Evolutionary conservation across 2,888 invertebrate species (phyloP).

Genomic region (Eretmocerus hayati): DNA sequence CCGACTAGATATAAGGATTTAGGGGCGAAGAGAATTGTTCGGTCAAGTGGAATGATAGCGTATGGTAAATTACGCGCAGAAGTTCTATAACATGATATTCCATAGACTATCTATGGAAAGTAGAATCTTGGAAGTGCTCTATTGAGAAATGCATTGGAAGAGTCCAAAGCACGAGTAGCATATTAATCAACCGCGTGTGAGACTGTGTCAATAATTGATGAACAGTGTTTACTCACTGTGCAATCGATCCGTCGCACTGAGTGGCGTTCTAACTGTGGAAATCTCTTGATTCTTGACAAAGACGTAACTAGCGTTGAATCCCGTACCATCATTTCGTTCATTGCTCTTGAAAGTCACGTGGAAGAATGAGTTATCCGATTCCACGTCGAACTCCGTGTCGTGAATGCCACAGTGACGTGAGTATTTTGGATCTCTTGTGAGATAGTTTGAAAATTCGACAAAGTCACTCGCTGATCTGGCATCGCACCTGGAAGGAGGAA

Average conservation of each 20-base stretch:
- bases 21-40: too few relatives aligned
- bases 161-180: too few relatives aligned
- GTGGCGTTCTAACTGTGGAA: slow-evolving; percentile 47
- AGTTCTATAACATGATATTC: too few relatives aligned
- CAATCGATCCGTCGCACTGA: slow-evolving; percentile 30
- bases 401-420: slow-evolving; percentile 82
- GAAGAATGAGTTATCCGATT: slow-evolving; percentile 88
- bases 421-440: slow-evolving; percentile 83
- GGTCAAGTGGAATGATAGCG: too few relatives aligned
- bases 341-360: slow-evolving; percentile 92
- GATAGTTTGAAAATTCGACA: slow-evolving; percentile 92
- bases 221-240: too few relatives aligned
- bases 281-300: slow-evolving; percentile 68
- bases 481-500: slow-evolving; percentile 84
- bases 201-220: too few relatives aligned
- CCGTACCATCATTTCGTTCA: slow-evolving; percentile 86
- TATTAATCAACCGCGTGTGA: too few relatives aligned
- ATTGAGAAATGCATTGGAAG: too few relatives aligned
- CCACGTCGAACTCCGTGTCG: slow-evolving; percentile 70
- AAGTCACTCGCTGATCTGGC: slow-evolving; percentile 89
- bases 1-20: too few relatives aligned
- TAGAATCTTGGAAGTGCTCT: too few relatives aligned
- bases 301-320: slow-evolving; percentile 87
- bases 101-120: too few relatives aligned
- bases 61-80: too few relatives aligned